Percentiles rank a stretch among this genome's conserved stretches.
These are phyloP conservation scores for Heliconius eleuchia DNA, from an alignment of 1,140 invertebrate genomes.

Conservation along the genomic window DNA sequence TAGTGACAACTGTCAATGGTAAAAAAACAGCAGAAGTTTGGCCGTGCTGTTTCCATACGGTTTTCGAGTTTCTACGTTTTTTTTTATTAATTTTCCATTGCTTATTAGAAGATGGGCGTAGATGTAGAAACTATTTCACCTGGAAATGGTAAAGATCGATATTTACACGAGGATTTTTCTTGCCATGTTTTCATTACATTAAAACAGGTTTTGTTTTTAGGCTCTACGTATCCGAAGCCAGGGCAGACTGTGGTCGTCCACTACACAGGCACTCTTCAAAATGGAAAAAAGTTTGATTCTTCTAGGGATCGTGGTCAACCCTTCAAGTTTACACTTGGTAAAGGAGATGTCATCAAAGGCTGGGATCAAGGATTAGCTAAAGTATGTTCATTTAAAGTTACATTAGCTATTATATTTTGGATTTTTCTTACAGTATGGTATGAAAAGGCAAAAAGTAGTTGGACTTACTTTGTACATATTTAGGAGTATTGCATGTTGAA, in stretches of 20 bases:
- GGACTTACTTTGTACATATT: no score
- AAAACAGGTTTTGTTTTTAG: constrained; percentile 79
- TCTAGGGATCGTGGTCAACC: constrained; percentile 95
- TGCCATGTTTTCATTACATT: background rate
- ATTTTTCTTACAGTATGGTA: background rate
- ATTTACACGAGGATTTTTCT: background rate
- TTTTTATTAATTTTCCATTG: constrained; percentile 8
- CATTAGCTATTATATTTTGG: background rate
- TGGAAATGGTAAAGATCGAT: constrained; percentile 86
- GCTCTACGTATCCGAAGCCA: constrained; percentile 93
- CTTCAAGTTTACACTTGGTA: constrained; percentile 96
- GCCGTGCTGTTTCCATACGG: background rate
- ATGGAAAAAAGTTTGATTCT: constrained; percentile 96
- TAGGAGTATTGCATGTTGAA: no score
- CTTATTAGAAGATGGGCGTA: constrained; percentile 85
- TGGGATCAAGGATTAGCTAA: constrained; percentile 97
- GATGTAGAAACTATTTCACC: constrained; percentile 87
- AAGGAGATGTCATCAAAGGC: constrained; percentile 96
- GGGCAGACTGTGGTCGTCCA: constrained; percentile 97
- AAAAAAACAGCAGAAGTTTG: constrained; percentile 6
- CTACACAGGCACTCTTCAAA: constrained; percentile 93
- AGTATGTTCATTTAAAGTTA: constrained; percentile 70
- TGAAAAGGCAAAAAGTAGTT: background rate
- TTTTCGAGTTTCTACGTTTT: constrained; percentile 12
- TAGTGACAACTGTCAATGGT: background rate